A percentile compares a stretch with the other conserved stretches of the same genome.
Conservation (phyloP, 1,140 invertebrate species). For the Heliconius eleuchia region DNA sequence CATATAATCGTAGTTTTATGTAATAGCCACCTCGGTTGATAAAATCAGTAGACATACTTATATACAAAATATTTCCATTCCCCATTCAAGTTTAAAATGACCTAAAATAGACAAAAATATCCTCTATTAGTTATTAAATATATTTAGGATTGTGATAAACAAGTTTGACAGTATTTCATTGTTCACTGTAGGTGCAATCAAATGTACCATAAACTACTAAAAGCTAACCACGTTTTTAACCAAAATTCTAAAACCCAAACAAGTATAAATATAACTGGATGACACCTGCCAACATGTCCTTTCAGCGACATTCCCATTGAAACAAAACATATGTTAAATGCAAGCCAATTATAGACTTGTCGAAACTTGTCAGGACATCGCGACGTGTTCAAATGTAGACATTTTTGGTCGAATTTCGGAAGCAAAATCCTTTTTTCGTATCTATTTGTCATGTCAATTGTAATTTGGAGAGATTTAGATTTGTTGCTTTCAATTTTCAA, state of each 20-base stretch:
- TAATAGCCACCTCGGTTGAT: no score
- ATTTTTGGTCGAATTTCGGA: constrained; percentile 15
- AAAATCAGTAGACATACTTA: no score
- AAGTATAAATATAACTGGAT: constrained; percentile 12
- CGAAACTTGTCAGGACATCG: constrained; percentile 21
- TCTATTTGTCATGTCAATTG: constrained; percentile 9
- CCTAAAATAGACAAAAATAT: no score
- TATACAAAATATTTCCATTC: no score
- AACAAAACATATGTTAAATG: constrained; percentile 23
- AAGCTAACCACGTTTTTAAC: not conserved
- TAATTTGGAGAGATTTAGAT: not conserved
- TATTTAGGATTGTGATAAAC: no score
- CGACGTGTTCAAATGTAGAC: constrained; percentile 20
- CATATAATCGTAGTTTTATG: no score
- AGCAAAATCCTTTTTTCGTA: constrained; percentile 16
- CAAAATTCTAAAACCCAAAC: not conserved
- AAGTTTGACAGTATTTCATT: no score
- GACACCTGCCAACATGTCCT: constrained; percentile 21
- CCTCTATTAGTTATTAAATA: no score
- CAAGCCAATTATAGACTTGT: constrained; percentile 30
- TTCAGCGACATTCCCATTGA: constrained; percentile 20
- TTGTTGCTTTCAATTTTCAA: not conserved
- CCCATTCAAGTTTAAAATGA: no score
- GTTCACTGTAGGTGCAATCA: not conserved
- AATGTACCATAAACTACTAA: not conserved